Evolutionary conservation across 92 coral and sea anemone genomes (phyloP), one percentile per base, ranked within the genome.

Genomic region (Galaxea fascicularis): DNA sequence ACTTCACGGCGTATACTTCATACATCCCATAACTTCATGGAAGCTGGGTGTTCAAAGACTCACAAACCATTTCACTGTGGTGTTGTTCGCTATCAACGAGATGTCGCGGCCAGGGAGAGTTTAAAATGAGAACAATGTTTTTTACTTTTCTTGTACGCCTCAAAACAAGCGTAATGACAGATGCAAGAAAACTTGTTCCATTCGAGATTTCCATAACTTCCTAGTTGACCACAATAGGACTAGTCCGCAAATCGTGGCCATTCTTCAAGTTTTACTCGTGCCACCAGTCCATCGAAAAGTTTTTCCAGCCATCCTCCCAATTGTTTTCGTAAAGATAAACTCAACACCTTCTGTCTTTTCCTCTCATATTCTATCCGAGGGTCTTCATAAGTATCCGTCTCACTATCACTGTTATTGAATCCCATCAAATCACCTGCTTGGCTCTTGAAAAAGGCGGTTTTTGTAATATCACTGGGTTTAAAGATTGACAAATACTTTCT

Each of bases 241-340:
- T 83, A 90, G 83, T 90, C 64, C 0, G 73, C 71, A 70, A 82
- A 82, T 54, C 69, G 76, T 0, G 99, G 99, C 99, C 99, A 97
- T n/a, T 90, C 86, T 14, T 80, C 94, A 2, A 95, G 24, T 82
- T 86, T 93, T 44, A 65, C 51, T 76, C 94, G 85, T 76, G 87
- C 89, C 17, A 94, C 76, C 79, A 97, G 64, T 15, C 99, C 99
- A 57, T 97, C 98, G n/a, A 80, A 85, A 4, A 93, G 92, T 74
- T 73, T 97, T 65, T 97, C 99, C 52, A 97, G 70, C 99, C 99
- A 97, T 8, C 72, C 71, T 1, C 85, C 94, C 49, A 97, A 77
- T 62, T 95, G 87, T 69, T 54, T 86, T 20, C 89, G 88, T 77
- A 97, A 10, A 14, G 93, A 91, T 57, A 85, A 49, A 85, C 98